These are phyloP conservation scores for Petrocephalus sullivani DNA, from an alignment of 2,797 vertebrate genomes.

Conservation along the genomic window DNA sequence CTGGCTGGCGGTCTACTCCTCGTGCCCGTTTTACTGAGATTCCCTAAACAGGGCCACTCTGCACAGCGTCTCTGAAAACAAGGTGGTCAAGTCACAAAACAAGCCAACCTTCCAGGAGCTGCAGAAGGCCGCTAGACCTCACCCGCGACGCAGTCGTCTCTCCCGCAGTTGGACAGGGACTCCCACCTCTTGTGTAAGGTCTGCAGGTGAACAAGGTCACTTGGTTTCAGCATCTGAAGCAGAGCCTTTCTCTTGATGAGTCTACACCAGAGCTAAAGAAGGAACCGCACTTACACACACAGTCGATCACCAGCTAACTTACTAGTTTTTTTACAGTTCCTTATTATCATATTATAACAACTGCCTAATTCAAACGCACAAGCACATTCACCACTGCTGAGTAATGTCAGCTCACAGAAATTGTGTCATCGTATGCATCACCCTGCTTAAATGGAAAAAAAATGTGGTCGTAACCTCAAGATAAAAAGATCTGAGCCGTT, in stretches of 20 bases:
- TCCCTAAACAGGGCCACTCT: slow-evolving; percentile 61
- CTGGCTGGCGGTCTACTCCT: neutral
- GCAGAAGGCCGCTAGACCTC: neutral
- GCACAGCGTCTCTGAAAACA: slow-evolving; percentile 55
- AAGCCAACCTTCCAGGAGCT: neutral
- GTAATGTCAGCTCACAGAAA: neutral
- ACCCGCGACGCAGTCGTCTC: slow-evolving; percentile 50
- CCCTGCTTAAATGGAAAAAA: neutral
- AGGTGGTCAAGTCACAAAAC: slow-evolving; percentile 13
- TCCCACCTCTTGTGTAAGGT: slow-evolving; percentile 67
- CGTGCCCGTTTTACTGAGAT: slow-evolving; percentile 37
- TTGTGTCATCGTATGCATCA: neutral
- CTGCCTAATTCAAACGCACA: neutral
- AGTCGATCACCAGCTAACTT: neutral
- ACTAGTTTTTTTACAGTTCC: neutral
- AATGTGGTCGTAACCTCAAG: neutral
- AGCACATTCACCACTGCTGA: neutral
- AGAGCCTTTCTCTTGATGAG: slow-evolving; percentile 70
- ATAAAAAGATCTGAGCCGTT: neutral
- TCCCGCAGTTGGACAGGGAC: slow-evolving; percentile 39
- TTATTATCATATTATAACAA: neutral
- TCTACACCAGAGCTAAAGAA: slow-evolving; percentile 54
- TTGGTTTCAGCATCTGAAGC: slow-evolving; percentile 59
- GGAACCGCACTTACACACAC: neutral
- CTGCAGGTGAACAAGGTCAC: slow-evolving; percentile 59